Conservation (phyloP, 2,888 invertebrate genomes). For the Pheosia tremula region DNA sequence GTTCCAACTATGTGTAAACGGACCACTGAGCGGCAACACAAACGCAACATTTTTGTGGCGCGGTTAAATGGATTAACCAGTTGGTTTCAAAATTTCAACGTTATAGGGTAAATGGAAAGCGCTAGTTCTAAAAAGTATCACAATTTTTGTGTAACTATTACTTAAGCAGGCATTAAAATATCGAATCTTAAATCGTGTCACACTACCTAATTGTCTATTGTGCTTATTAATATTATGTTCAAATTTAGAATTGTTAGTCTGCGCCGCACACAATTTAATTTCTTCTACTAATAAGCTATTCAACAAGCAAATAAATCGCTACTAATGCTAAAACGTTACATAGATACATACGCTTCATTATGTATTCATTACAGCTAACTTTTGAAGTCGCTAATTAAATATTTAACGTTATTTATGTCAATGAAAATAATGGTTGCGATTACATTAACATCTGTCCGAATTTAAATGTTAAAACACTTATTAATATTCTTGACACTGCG, state of each 20-base stretch:
- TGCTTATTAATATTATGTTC: background rate
- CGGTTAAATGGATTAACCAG: background rate
- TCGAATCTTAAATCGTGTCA: no score
- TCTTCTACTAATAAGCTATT: constrained; percentile 8
- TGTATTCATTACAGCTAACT: constrained; percentile 5
- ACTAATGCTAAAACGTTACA: constrained; percentile 2
- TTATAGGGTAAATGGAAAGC: background rate
- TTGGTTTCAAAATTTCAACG: background rate
- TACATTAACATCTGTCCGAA: constrained; percentile 7
- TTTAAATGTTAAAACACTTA: constrained; percentile 1
- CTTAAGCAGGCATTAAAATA: no score
- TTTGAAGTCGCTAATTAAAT: constrained; percentile 6
- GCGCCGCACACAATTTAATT: background rate
- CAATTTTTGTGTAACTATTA: no score
- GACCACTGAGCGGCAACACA: constrained; percentile 43
- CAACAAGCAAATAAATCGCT: constrained; percentile 10
- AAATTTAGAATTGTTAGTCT: background rate
- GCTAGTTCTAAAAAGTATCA: no score
- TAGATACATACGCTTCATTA: constrained; percentile 8
- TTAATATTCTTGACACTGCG: background rate
- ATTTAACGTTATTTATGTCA: constrained; percentile 7
- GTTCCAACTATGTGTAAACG: constrained; percentile 19
- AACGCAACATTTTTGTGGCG: constrained; percentile 5
- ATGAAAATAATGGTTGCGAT: constrained; percentile 5
- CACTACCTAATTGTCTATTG: no score